Base-by-base conservation (phyloP, 2,888 invertebrate species). In the Schrankia costaestrigalis region DNA sequence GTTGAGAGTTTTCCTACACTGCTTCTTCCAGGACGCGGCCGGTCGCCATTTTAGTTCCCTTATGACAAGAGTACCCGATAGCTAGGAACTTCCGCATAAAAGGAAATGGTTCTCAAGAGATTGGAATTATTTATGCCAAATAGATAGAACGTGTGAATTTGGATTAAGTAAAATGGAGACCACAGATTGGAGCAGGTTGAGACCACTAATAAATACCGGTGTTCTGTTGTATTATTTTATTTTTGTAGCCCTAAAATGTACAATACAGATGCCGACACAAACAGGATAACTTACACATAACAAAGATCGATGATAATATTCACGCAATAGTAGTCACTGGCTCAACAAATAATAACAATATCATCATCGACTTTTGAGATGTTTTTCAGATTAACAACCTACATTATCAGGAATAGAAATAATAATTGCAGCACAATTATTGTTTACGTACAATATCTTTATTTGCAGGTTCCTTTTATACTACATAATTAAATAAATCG, bases 401-500 rank as follows among this genome's bases (percentile, higher is more conserved):
- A 86, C 78, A 71, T 69, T 74, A 75, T 74, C 75, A 85, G 84
- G 83, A 81, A 76, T 79, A 75, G 74, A 81, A 86, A 86, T 83
- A 86, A 86, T 83, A 85, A 86, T 64, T 67, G 70, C 72, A 74
- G 76, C 71, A 59, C 71, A 61, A 58, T 59, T 64, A 73, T 77
- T 75, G 79, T 80, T 53, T 78, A 79, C 80, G 66, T 78, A 81
- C 78, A 85, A 82, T 77, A 75, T 83, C n/a, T 86, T 87, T 85
- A 85, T 85, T 85, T 81, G 74, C 79, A 77, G 78, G 77, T 78
- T 77, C 78, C 71, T 24, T 65, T 73, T 78, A 78, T 76, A 83
- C 85, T 87, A 87, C 85, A 85, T 86, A 82, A 84, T 85, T 86
- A 86, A 87, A 86, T 85, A 83, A 82, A 85, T 84, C 82, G 86